Percentiles rank a stretch among this genome's conserved stretches.
These are phyloP conservation scores for Ernsta delagoae DNA, from an alignment of 2,888 invertebrate genomes.

Conservation along the genomic window DNA sequence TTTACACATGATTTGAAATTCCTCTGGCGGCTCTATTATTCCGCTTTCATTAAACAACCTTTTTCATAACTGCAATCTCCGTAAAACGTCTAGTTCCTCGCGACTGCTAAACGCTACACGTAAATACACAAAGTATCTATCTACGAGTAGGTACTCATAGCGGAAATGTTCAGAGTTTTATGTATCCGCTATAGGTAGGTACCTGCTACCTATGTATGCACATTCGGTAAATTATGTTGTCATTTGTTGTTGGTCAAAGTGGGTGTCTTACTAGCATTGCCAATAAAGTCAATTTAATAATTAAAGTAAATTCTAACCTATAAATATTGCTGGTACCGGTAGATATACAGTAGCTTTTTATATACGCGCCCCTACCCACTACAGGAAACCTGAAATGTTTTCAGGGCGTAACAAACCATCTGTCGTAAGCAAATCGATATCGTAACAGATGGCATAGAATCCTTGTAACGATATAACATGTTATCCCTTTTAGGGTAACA, in stretches of 20 bases:
- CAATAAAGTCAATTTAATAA: too few relatives aligned
- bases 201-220: too few relatives aligned
- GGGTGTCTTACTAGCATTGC: too few relatives aligned
- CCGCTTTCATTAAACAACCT: slow-evolving; percentile 34
- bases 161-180: too few relatives aligned
- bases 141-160: not conserved
- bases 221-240: too few relatives aligned
- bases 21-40: slow-evolving; percentile 28
- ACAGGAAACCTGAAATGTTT: slow-evolving; percentile 16
- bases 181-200: too few relatives aligned
- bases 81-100: slow-evolving; percentile 32
- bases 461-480: slow-evolving; percentile 30
- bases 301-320: too few relatives aligned
- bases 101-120: slow-evolving; percentile 28
- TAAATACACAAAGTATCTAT: slow-evolving; percentile 20
- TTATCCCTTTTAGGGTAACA: slow-evolving; percentile 33
- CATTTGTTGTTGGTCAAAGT: too few relatives aligned
- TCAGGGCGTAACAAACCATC: slow-evolving; percentile 9
- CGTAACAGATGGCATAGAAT: slow-evolving; percentile 32
- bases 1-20: slow-evolving; percentile 37
- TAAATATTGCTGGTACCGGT: too few relatives aligned
- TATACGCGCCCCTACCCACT: too few relatives aligned
- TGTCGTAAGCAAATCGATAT: slow-evolving; percentile 30
- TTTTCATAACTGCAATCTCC: slow-evolving; percentile 36
- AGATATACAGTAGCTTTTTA: too few relatives aligned